Evolutionary conservation across 2,797 vertebrate species (phyloP), one percentile per base, ranked within the genome.

Genomic region (Dendrocincla fuliginosa): DNA sequence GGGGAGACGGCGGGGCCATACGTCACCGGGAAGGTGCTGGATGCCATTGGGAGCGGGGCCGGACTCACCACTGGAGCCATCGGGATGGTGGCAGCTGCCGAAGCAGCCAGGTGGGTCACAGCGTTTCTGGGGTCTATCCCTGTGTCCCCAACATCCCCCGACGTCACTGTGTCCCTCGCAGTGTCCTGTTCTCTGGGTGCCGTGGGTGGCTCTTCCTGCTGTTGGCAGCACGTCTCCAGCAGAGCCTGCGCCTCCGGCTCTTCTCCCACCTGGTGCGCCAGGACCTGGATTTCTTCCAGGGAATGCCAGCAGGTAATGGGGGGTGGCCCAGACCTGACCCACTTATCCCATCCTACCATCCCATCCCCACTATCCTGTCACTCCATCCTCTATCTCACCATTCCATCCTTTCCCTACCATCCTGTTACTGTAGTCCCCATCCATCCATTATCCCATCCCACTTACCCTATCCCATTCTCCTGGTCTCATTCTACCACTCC

Each of bases 161-260:
- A 49, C 8, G 24, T 28, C 49, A 18, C 23, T 1, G 0, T 23
- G 32, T 65, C 24, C 53, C 53, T 23, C 8, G 0, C 33, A 88
- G 85, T 1, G 46, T 88, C 53, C 77, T 88, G 39, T 88, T 88
- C 25, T 60, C 85, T 0, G 69, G 77, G 16, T 59, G 76, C 60
- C 68, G 53, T 9, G 68, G 68, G 28, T 19, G 16, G 2, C 3
- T 81, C 19, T 74, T 81, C 46, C 2, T 4, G 39, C n/a, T 81
- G 28, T 3, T 46, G 46, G 0, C 4, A 3, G 52, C 68, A 0
- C 53, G 30, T 14, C 52, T 87, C 19, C 4, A 0, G 9, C 60
- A 46, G 60, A 80, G 2, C 4, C 39, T 87, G 39, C 37, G 24
- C 10, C 46, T 88, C 16, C 76, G 30, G 6, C 85, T 88, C 53